Base-by-base conservation (phyloP, 2,888 invertebrate species). In the Trichopria drosophilae region DNA sequence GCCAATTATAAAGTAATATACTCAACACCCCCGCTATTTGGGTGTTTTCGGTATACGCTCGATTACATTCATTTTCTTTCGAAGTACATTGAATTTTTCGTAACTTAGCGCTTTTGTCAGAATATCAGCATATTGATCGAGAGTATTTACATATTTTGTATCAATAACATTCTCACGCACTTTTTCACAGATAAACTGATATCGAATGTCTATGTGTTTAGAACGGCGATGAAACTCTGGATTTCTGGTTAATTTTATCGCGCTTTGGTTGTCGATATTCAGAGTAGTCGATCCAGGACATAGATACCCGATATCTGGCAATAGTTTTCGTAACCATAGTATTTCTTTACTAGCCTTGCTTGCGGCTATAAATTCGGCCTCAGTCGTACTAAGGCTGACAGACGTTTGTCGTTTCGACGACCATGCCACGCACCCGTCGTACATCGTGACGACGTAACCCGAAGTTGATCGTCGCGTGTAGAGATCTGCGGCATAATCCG, bases 321-420 rank as follows among this genome's bases (percentile, higher is more conserved):
- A 15, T n/a, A 67, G 43, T 22, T 44, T 37, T 22, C 49, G 55
- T 13, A 62, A 26, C 63, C 65, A 64, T 3, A 61, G 28, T 3
- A 53, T 35, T 43, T 66, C 64, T 46, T 59, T 61, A 1, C 53
- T 55, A 3, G 60, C 57, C 12, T 55, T 49, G 13, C 52, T 54
- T 7, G 66, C 62, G 1, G 66, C 63, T 16, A 67, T 52, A 32
- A 61, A 61, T 35, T 69, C 64, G 3, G 64, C 64, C 35, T 67
- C 66, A 2, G 60, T 60, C 1, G 62, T 62, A 4, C 59, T 59
- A 6, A 4, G 51, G 1, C 61, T 56, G 4, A 63, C 63, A 12
- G 53, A 35, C 7, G 35, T 24, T 44, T 64, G 60, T 29, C 46
- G 31, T 31, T 58, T 57, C 6, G 52, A 49, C 3, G 54, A 39